These are phyloP conservation scores for Monopterus albus DNA, from an alignment of 2,113 vertebrate species.

Conservation along the genomic window DNA sequence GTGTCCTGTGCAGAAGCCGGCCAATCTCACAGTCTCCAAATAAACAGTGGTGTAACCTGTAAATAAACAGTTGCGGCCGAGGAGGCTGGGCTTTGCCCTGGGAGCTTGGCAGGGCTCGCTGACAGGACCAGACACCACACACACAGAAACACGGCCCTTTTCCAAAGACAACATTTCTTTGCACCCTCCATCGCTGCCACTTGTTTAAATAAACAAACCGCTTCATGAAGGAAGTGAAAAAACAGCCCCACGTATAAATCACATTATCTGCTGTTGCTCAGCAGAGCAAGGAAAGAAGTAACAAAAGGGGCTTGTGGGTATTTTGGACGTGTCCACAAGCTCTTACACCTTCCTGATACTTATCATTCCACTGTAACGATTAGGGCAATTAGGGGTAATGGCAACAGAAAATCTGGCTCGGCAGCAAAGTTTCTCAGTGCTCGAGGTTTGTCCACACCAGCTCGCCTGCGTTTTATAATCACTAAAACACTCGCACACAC, in stretches of 20 bases:
- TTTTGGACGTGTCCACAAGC: constrained; percentile 67
- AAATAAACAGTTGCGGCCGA: constrained; percentile 80
- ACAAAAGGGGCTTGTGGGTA: constrained; percentile 63
- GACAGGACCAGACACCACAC: constrained; percentile 56
- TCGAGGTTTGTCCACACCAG: constrained; percentile 72
- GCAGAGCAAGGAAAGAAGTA: constrained; percentile 44
- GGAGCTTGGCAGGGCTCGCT: constrained; percentile 75
- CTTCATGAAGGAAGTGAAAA: constrained; percentile 65
- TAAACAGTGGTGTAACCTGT: constrained; percentile 78
- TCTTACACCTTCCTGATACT: constrained; percentile 78
- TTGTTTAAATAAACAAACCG: constrained; percentile 83
- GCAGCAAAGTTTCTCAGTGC: constrained; percentile 68
- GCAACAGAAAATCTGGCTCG: constrained; percentile 74
- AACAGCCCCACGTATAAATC: constrained; percentile 61
- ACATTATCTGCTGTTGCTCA: constrained; percentile 73
- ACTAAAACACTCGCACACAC: constrained; percentile 68
- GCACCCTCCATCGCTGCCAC: constrained; percentile 74
- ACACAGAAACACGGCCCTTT: constrained; percentile 58
- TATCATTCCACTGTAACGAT: constrained; percentile 76
- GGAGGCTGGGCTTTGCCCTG: constrained; percentile 74
- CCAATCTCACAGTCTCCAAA: constrained; percentile 76
- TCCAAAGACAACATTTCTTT: constrained; percentile 81
- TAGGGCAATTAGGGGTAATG: constrained; percentile 76
- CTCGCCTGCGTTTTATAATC: constrained; percentile 73
- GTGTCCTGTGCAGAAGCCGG: constrained; percentile 66